Evolutionary conservation across 1,140 invertebrate species (phyloP), one percentile per base, ranked within the genome.

Genomic region (Musca vetustissima): DNA sequence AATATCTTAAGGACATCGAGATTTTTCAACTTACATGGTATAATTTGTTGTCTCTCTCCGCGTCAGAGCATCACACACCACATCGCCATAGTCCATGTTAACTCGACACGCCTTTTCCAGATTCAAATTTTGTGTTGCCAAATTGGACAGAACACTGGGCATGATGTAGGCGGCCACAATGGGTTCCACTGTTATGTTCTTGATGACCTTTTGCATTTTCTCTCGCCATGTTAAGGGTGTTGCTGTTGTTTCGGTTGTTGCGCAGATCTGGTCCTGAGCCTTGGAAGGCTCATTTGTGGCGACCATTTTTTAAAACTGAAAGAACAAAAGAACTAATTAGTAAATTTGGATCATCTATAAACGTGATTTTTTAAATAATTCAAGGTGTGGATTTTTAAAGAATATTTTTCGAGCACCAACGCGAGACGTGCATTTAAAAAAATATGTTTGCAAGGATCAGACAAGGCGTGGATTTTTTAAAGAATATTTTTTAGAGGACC

Each of bases 71-170:
- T 90, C 88, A 77, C 93, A 95, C 1, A 93, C 84, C 64, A 88
- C 86, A 50, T 88, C 86, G 1, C 88, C 84, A 71, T 91, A 91
- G 13, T 82, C 85, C 67, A 94, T 85, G 81, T 94, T 93, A 0
- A 94, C 91, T 66, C 91, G 83, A 75, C 93, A 95, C 0, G 92
- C 92, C 81, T 93, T 93, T 79, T 93, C 92, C 73, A 94, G 84
- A 74, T 92, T 93, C 15, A 95, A 83, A 82, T 94, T 93, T 80
- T 92, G 91, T 15, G 90, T 92, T 19, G 91, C 91, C 48, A 93
- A 78, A n/a, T 88, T 88, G 1, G 91, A 89, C 1, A 93, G 81
- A 15, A 92, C 90, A 68, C 90, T 90, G 1, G 91, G 90, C 85
- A 93, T 92, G 15, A 93, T 91, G 76, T 92, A 93, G 71, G 89